Evolutionary conservation across 2,888 invertebrate species (phyloP).

Genomic region (Tortrix viridana): DNA sequence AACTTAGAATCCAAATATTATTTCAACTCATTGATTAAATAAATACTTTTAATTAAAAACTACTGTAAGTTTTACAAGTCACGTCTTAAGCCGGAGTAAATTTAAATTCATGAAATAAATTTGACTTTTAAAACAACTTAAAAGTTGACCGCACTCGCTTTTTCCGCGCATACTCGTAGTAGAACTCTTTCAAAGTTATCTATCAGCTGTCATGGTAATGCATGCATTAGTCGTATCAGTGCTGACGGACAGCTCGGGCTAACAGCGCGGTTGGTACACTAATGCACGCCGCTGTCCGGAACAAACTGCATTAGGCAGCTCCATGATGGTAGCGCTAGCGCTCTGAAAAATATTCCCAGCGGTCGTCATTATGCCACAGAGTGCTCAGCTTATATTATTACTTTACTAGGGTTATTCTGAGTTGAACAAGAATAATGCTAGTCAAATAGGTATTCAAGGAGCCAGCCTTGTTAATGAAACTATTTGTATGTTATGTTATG

Average conservation of each 20-base stretch:
- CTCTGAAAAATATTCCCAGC: slow-evolving; percentile 39
- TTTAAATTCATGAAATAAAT: slow-evolving; percentile 2
- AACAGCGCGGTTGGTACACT: slow-evolving; percentile 18
- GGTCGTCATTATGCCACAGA: slow-evolving; percentile 11
- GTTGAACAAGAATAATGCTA: too few species aligned
- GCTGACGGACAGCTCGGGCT: slow-evolving; percentile 6
- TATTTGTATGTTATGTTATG: too few species aligned
- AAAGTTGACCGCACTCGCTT: background rate
- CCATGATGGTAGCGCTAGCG: too few species aligned
- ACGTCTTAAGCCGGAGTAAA: background rate
- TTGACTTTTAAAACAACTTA: background rate
- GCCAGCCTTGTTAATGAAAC: too few species aligned
- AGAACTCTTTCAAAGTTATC: slow-evolving; percentile 3
- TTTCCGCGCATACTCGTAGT: background rate
- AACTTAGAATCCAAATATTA: too few species aligned
- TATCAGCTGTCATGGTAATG: slow-evolving; percentile 14
- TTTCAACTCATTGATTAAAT: too few species aligned
- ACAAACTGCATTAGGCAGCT: slow-evolving; percentile 35
- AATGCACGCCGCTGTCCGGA: slow-evolving; percentile 17
- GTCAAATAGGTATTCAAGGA: too few species aligned
- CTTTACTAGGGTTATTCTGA: too few species aligned
- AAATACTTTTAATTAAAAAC: too few species aligned
- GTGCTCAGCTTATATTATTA: background rate
- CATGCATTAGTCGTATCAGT: slow-evolving; percentile 15
- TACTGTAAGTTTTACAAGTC: too few species aligned